Evolutionary conservation across 1,140 invertebrate species (phyloP), one percentile per base, ranked within the genome.

Genomic region (Aphidius gifuensis): DNA sequence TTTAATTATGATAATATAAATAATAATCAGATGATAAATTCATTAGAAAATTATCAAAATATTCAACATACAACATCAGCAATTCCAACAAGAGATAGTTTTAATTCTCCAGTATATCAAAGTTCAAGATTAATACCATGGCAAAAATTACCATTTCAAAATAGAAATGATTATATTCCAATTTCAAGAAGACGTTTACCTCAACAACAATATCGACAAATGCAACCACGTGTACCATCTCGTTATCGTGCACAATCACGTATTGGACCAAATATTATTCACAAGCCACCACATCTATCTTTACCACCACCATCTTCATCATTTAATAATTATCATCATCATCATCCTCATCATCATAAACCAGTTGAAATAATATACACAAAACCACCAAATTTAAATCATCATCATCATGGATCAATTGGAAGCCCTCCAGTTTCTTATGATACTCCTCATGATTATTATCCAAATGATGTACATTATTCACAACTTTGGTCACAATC

Each of bases 401-500:
- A 66, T 53, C 57, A 64, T 2, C 66, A 71, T 3, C 62, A 16
- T 16, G 16, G 16, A 5, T 48, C 65, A 0, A 49, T 71, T n/a
- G 50, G 39, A 48, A 70, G 66, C 42, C 60, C 67, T 9, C 64
- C 73, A 9, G 61, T 66, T 51, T 65, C 69, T 1, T 76, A 72
- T 44, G 71, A 73, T 44, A 73, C 7, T 69, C 71, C 0, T 73
- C 68, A 58, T 11, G 69, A 62, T 43, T 64, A 68, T 57, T 68
- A 64, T n/a, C 72, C 73, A 0, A 75, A 77, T 32, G 75, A 80
- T 46, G 51, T 80, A 43, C 74, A 71, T 16, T 78, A 75, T 43
- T 80, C 78, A 1, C 78, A 79, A 50, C 44, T 80, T 1, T 80
- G 77, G 48, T 66, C 73, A 1, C 78, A 80, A 47, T 79, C 78